These are phyloP conservation scores for Calidris pygmaea DNA, from an alignment of 2,113 vertebrate genomes.

Conservation along the genomic window DNA sequence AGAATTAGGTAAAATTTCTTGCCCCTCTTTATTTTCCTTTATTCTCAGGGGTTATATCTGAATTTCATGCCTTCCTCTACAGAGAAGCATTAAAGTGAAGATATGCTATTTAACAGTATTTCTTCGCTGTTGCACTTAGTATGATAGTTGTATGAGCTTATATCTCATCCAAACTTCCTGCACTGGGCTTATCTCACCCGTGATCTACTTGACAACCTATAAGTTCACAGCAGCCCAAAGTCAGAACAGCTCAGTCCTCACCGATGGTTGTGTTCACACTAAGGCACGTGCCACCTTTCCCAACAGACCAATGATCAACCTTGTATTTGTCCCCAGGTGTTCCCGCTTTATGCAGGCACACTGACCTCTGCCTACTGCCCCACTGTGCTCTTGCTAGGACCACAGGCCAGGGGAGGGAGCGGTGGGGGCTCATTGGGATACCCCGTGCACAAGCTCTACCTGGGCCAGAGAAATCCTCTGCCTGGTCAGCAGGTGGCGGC, in stretches of 20 bases:
- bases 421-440: accelerated
- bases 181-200: background rate
- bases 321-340: background rate
- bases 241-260: background rate
- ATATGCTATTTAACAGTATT: background rate
- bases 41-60: background rate
- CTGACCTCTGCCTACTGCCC: background rate
- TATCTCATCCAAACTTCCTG: background rate
- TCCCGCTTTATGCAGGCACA: background rate
- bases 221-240: background rate
- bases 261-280: background rate
- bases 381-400: background rate
- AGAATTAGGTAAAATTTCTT: background rate
- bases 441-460: accelerated
- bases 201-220: background rate
- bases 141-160: background rate
- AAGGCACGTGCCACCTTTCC: background rate
- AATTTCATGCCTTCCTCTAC: background rate
- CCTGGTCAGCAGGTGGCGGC: slow-evolving; percentile 68
- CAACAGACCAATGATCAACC: background rate
- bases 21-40: background rate
- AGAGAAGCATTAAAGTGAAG: background rate
- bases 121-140: background rate
- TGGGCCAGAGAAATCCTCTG: slow-evolving; percentile 22
- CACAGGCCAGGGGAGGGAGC: accelerated